phyloP scores from a whole-genome alignment of 1,140 invertebrate species.

The Papilio aristodemus region DNA sequence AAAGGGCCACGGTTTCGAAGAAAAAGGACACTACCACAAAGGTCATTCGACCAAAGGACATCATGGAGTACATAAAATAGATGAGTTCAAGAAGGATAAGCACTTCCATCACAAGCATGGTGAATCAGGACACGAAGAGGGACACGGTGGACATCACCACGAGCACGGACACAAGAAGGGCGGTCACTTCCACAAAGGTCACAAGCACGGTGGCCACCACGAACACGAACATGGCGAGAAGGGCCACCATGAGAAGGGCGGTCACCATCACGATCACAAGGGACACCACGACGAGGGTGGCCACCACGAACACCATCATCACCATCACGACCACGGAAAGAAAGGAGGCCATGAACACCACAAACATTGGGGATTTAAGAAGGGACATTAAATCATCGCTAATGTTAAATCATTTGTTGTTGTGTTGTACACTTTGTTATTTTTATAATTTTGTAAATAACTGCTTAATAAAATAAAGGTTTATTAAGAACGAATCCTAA shows the following conservation, averaged over 20 bases:
- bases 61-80: constrained; percentile 86
- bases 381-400: constrained; percentile 72
- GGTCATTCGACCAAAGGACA: constrained; percentile 89
- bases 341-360: constrained; percentile 81
- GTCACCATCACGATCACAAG: constrained; percentile 74
- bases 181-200: constrained; percentile 84
- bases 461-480: constrained; percentile 11
- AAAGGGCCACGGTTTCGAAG: constrained; percentile 83
- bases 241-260: constrained; percentile 84
- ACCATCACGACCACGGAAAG: constrained; percentile 82
- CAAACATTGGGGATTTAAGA: constrained; percentile 79
- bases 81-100: constrained; percentile 83
- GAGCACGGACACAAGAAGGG: constrained; percentile 85
- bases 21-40: constrained; percentile 85
- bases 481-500: background rate
- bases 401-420: constrained; percentile 11
- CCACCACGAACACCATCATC: constrained; percentile 81
- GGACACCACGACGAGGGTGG: constrained; percentile 80
- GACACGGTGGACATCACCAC: constrained; percentile 84
- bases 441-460: constrained; percentile 22
- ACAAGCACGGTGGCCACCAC: constrained; percentile 84
- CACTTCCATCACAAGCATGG: constrained; percentile 88
- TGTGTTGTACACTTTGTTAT: constrained; percentile 21
- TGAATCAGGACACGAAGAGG: constrained; percentile 84
- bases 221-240: constrained; percentile 86